A percentile compares a stretch with the other conserved stretches of the same genome.
phyloP scores from a whole-genome alignment of 2,888 invertebrate genomes.

The Trypoxylon attenuatum region DNA sequence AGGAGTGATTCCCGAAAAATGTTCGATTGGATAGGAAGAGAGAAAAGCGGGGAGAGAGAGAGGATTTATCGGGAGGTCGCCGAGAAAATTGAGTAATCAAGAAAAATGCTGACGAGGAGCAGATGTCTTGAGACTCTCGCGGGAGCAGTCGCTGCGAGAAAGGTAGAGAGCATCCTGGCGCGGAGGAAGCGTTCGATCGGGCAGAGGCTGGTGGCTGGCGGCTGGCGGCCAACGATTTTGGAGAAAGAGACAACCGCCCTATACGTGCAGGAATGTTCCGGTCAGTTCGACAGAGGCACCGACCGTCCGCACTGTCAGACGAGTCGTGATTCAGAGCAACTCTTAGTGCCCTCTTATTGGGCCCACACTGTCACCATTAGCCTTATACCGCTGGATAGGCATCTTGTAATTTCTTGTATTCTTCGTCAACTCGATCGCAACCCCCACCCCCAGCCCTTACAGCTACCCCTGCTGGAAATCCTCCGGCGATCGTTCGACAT shows the following conservation, averaged over 20 bases:
- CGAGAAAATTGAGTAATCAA: slow-evolving; percentile 48
- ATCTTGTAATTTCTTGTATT: slow-evolving; percentile 69
- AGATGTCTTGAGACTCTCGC: slow-evolving; percentile 43
- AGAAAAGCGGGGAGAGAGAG: background rate
- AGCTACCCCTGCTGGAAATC: too few relatives aligned
- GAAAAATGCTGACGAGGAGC: slow-evolving; percentile 37
- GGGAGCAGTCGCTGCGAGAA: background rate
- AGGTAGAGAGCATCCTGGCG: background rate
- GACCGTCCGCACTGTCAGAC: slow-evolving; percentile 59
- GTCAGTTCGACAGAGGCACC: slow-evolving; percentile 45
- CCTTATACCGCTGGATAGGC: slow-evolving; percentile 59
- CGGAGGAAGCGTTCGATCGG: slow-evolving; percentile 18
- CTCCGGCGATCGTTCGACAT: too few relatives aligned
- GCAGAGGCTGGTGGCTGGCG: background rate
- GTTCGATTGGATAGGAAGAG: too few relatives aligned
- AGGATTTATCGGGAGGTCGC: too few relatives aligned
- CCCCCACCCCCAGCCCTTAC: too few relatives aligned
- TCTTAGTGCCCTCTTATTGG: slow-evolving; percentile 58
- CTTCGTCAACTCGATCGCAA: slow-evolving; percentile 42
- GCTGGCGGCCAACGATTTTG: slow-evolving; percentile 36
- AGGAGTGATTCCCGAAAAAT: too few relatives aligned
- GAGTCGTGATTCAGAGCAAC: slow-evolving; percentile 60
- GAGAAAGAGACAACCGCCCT: slow-evolving; percentile 35
- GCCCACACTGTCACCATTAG: slow-evolving; percentile 59
- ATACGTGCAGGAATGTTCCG: slow-evolving; percentile 61